Percentiles rank a stretch among this genome's conserved stretches.
These are phyloP conservation scores for Hyperoodon ampullatus DNA, from an alignment of 2,113 vertebrate genomes.

Conservation along the genomic window DNA sequence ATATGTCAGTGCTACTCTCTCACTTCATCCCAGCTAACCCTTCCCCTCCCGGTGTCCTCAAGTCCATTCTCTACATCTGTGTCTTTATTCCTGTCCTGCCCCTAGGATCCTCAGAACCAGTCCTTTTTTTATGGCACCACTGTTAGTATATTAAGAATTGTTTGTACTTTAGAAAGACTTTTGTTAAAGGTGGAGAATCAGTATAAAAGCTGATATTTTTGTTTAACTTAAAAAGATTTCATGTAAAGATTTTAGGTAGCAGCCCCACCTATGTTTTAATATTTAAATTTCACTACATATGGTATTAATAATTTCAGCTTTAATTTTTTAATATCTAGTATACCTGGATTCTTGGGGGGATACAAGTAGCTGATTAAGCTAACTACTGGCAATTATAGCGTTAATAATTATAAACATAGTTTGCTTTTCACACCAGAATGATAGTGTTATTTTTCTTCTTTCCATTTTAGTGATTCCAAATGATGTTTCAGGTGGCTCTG, in stretches of 20 bases:
- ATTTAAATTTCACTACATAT: not conserved
- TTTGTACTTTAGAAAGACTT: not conserved
- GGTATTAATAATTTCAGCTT: not conserved
- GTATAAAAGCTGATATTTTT: not conserved
- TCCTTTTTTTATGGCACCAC: not conserved
- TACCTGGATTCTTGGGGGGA: not conserved
- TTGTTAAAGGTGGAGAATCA: not conserved
- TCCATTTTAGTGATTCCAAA: constrained; percentile 90
- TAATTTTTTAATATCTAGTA: not conserved
- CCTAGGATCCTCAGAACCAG: too few species aligned
- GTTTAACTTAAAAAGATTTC: not conserved
- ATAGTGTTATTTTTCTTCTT: constrained; percentile 56
- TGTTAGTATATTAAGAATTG: not conserved
- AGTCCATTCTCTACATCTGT: too few species aligned
- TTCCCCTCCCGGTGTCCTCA: too few species aligned
- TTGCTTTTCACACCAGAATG: constrained; percentile 20
- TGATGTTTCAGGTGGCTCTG: constrained; percentile 87
- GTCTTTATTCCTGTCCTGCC: too few species aligned
- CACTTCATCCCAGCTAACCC: too few species aligned
- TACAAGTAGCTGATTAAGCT: not conserved
- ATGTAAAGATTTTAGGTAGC: not conserved
- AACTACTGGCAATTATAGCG: not conserved
- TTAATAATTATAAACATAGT: not conserved
- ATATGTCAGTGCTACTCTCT: too few species aligned
- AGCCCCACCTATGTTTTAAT: not conserved